Conservation (phyloP, 64 coral and sea anemone genomes). For the Pocillopora verrucosa region DNA sequence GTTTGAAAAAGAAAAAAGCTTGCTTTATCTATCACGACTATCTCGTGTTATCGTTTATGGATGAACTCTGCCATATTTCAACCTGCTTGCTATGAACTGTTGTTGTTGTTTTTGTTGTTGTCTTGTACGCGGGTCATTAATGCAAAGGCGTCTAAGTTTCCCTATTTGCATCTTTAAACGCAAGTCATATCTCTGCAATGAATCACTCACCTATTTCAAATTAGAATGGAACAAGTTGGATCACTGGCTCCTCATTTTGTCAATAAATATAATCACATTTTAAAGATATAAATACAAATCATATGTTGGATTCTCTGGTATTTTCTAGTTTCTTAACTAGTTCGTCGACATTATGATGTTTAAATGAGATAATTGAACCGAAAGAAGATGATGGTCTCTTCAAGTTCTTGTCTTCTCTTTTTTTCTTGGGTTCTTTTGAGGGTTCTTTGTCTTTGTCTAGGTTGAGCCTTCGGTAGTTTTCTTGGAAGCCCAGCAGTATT, state of each 20-base stretch:
- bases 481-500: constrained; percentile 82
- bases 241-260: not conserved
- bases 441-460: constrained; percentile 61
- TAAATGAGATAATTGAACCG: constrained; percentile 66
- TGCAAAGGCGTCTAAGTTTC: too few species aligned
- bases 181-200: too few species aligned
- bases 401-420: constrained; percentile 6
- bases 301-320: constrained; percentile 64
- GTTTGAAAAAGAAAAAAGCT: too few species aligned
- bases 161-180: too few species aligned
- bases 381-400: constrained; percentile 20
- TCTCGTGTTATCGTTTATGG: too few species aligned
- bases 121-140: too few species aligned
- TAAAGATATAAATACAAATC: not conserved
- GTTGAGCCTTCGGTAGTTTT: constrained; percentile 82
- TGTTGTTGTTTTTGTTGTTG: too few species aligned
- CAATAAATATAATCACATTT: not conserved
- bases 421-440: constrained; percentile 12
- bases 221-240: not conserved
- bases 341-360: constrained; percentile 46
- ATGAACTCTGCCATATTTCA: too few species aligned
- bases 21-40: too few species aligned
- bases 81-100: too few species aligned
- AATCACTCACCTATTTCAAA: too few species aligned
- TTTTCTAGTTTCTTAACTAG: constrained; percentile 64